Conservation (phyloP, 2,888 invertebrate species). For the Mantis religiosa region DNA sequence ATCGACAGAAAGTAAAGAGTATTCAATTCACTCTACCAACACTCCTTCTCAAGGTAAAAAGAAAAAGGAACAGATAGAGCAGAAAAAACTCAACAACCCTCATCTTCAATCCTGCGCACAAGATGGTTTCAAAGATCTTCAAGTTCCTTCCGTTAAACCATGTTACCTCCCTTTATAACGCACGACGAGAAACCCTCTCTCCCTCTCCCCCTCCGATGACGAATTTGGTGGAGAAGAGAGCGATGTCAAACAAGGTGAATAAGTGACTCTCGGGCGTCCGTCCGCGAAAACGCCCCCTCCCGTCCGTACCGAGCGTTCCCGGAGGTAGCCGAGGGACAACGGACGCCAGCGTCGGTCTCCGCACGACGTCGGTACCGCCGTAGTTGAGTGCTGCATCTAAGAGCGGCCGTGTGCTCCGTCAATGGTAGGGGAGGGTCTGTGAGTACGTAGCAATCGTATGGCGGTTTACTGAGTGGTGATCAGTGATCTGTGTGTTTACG, state of each 20-base stretch:
- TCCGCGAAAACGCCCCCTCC: background rate
- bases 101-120: constrained; percentile 13
- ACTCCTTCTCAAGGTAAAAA: background rate
- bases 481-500: background rate
- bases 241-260: constrained; percentile 11
- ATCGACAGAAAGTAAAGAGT: constrained; percentile 12
- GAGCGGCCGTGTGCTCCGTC: background rate
- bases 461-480: background rate
- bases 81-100: constrained; percentile 20
- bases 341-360: background rate
- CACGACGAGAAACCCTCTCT: background rate
- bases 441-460: background rate
- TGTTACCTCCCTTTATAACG: background rate
- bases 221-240: background rate
- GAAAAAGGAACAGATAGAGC: background rate
- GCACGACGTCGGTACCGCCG: background rate
- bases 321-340: background rate
- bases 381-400: background rate
- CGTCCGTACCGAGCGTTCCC: background rate
- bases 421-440: background rate
- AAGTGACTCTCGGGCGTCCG: background rate
- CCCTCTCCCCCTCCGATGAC: background rate
- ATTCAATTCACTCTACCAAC: background rate
- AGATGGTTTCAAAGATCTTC: background rate
- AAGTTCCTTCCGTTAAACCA: background rate